phyloP scores from a whole-genome alignment of 2,797 vertebrate genomes.

The Trachops cirrhosus region DNA sequence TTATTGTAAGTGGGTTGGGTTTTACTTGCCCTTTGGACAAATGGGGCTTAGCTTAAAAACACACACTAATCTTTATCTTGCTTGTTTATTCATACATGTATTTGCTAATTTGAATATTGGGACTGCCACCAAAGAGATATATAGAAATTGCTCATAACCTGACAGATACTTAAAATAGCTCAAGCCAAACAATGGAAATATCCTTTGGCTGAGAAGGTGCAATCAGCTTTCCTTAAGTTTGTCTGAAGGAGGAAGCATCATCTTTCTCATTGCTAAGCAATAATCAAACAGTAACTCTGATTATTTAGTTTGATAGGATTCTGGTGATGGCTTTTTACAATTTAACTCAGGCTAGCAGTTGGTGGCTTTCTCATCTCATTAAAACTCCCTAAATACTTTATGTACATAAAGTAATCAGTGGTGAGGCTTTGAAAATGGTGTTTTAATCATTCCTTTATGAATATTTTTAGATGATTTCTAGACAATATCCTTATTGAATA shows the following conservation, averaged over 20 bases:
- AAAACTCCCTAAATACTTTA: conserved; percentile 7
- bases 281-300: conserved; percentile 30
- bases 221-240: conserved; percentile 38
- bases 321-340: not conserved
- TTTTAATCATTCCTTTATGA: not conserved
- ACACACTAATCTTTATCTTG: not conserved
- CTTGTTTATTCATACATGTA: conserved; percentile 50
- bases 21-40: conserved; percentile 38
- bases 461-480: conserved; percentile 37
- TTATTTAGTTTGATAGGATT: conserved; percentile 44
- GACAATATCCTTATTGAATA: not conserved
- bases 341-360: conserved; percentile 20
- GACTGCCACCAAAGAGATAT: conserved; percentile 36
- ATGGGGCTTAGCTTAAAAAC: conserved; percentile 6
- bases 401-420: not conserved
- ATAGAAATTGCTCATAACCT: conserved; percentile 56
- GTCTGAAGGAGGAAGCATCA: not conserved
- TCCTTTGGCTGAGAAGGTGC: conserved; percentile 14
- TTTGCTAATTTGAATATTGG: conserved; percentile 57
- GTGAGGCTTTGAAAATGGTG: not conserved
- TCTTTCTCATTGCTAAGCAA: conserved; percentile 39
- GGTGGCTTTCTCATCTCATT: conserved; percentile 18
- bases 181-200: conserved; percentile 23
- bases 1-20: not conserved
- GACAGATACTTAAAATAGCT: conserved; percentile 58